Conservation (phyloP, 1,140 invertebrate species). For the Philaenus spumarius region DNA sequence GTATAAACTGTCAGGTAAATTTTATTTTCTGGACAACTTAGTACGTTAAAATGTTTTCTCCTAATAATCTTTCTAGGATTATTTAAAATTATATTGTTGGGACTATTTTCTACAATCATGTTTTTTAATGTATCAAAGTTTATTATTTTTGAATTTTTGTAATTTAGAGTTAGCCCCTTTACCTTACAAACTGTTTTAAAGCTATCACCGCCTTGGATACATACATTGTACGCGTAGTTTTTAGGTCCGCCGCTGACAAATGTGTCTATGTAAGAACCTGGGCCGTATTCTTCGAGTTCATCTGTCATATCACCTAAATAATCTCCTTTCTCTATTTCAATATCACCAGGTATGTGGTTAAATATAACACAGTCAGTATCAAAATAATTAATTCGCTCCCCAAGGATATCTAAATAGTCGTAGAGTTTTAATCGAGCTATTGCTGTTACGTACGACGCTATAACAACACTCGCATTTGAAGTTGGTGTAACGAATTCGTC, state of each 20-base stretch:
- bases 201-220: not conserved
- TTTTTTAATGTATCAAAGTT: conserved; percentile 28
- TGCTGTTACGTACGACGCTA: conserved; percentile 38
- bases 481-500: conserved; percentile 18
- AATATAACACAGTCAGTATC: conserved; percentile 40
- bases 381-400: conserved; percentile 35
- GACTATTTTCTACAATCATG: not conserved
- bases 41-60: too few species aligned
- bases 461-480: conserved; percentile 32
- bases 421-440: conserved; percentile 39
- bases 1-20: not conserved
- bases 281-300: conserved; percentile 31
- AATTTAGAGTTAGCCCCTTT: conserved; percentile 28
- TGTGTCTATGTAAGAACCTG: conserved; percentile 28
- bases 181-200: conserved; percentile 24
- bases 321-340: conserved; percentile 25
- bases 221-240: conserved; percentile 29
- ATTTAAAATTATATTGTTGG: too few species aligned
- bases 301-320: conserved; percentile 36
- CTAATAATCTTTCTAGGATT: too few species aligned
- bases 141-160: conserved; percentile 13
- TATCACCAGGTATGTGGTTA: conserved; percentile 12
- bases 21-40: not conserved
- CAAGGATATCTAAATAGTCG: conserved; percentile 34
- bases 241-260: conserved; percentile 34